Conservation (phyloP, 2,113 vertebrate genomes). For the Epinephelus lanceolatus region DNA sequence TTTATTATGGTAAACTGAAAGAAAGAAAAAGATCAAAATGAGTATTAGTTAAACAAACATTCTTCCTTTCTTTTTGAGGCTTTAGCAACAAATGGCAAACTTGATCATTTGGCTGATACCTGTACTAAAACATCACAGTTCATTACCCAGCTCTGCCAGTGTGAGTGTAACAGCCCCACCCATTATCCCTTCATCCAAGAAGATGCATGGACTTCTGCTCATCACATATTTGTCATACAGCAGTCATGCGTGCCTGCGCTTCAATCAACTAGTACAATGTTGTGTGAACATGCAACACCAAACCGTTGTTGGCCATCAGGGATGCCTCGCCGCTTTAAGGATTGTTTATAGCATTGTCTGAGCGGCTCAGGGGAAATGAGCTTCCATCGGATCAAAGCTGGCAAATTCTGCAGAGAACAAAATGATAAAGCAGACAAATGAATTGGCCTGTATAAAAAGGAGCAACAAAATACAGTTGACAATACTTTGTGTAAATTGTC, state of each 20-base stretch:
- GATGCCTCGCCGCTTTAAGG: background rate
- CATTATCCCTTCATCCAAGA: background rate
- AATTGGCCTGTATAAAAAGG: background rate
- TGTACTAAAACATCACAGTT: background rate
- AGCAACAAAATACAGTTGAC: background rate
- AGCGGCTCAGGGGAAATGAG: background rate
- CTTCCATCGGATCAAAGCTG: no score
- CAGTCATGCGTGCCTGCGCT: background rate
- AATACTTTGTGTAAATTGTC: constrained; percentile 9
- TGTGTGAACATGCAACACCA: background rate
- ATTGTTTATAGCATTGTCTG: background rate
- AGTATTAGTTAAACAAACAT: no score
- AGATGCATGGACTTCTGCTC: background rate
- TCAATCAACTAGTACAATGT: background rate
- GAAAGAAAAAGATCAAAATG: no score
- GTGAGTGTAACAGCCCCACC: background rate
- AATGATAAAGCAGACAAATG: background rate
- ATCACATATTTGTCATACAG: background rate
- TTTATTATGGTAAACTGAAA: no score
- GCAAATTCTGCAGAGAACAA: background rate
- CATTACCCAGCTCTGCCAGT: background rate
- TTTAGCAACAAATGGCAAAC: no score
- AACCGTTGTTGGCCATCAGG: background rate
- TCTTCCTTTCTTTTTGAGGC: no score
- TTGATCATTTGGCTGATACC: background rate